These are phyloP conservation scores for Amphiduros pacificus DNA, from an alignment of 2,888 invertebrate genomes.

Conservation along the genomic window DNA sequence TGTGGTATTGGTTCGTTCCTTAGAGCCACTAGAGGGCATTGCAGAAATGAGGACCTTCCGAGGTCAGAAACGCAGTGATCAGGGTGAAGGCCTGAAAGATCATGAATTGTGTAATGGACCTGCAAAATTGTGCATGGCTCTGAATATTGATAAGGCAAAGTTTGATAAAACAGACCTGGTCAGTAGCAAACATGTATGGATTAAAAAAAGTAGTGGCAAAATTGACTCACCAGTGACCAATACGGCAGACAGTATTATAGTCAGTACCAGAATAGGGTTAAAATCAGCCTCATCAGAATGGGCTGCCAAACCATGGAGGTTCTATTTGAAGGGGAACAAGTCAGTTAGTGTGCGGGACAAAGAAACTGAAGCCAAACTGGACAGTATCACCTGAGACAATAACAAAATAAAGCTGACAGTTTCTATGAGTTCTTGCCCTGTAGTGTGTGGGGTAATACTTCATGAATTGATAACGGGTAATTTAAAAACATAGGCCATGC, in stretches of 20 bases:
- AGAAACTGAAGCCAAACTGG: slow-evolving; percentile 63
- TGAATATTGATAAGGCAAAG: slow-evolving; percentile 65
- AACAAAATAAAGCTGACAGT: no score
- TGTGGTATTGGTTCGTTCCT: slow-evolving; percentile 70
- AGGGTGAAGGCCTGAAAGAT: slow-evolving; percentile 19
- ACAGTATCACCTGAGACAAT: no score
- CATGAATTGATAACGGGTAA: no score
- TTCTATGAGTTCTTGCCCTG: no score
- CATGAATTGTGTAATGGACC: slow-evolving; percentile 73
- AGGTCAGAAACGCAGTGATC: slow-evolving; percentile 18
- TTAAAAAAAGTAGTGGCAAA: slow-evolving; percentile 59
- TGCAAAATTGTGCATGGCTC: slow-evolving; percentile 72
- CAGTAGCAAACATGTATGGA: slow-evolving; percentile 63
- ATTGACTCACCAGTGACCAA: slow-evolving; percentile 56
- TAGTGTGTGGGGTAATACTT: no score
- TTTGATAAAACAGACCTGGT: slow-evolving; percentile 66
- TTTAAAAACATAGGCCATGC: no score
- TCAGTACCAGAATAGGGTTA: slow-evolving; percentile 66
- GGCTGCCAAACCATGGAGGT: slow-evolving; percentile 68
- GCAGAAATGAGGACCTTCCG: slow-evolving; percentile 62
- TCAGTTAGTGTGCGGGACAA: slow-evolving; percentile 64
- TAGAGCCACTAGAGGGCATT: slow-evolving; percentile 68
- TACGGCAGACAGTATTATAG: slow-evolving; percentile 69
- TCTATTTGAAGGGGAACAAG: slow-evolving; percentile 66
- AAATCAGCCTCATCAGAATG: no score